Conservation (phyloP, 2,113 vertebrate species). For the Scopus umbretta region DNA sequence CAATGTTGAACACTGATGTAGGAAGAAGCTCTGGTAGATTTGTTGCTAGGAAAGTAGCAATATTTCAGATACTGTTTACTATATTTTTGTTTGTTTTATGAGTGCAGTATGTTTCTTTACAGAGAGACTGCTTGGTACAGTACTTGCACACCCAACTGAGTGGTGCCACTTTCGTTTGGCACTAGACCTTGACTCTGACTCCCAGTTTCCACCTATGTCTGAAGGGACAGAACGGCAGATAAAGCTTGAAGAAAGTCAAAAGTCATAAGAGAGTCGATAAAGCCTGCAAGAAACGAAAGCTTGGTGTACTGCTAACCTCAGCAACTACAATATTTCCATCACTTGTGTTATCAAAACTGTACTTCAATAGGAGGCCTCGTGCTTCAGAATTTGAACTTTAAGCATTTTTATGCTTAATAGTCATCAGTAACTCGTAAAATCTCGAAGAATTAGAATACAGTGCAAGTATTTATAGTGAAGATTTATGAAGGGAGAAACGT, state of each 20-base stretch:
- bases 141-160: not conserved
- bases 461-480: not conserved
- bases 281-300: not conserved
- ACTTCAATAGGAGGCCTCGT: not conserved
- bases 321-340: not conserved
- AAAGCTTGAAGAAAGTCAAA: not conserved
- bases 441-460: not conserved
- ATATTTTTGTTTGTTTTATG: not conserved
- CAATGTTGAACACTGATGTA: not conserved
- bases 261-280: fast-evolving
- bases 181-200: not conserved
- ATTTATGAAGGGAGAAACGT: not conserved
- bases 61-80: not conserved
- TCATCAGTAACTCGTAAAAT: not conserved
- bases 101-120: not conserved
- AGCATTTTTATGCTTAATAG: not conserved
- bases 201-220: not conserved
- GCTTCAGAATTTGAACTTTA: not conserved
- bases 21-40: not conserved
- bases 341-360: fast-evolving
- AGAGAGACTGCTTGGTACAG: not conserved
- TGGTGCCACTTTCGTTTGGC: not conserved
- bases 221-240: not conserved
- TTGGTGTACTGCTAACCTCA: not conserved
- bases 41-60: not conserved